These are phyloP conservation scores for Lates calcarifer DNA, from an alignment of 2,113 vertebrate species.

Conservation along the genomic window DNA sequence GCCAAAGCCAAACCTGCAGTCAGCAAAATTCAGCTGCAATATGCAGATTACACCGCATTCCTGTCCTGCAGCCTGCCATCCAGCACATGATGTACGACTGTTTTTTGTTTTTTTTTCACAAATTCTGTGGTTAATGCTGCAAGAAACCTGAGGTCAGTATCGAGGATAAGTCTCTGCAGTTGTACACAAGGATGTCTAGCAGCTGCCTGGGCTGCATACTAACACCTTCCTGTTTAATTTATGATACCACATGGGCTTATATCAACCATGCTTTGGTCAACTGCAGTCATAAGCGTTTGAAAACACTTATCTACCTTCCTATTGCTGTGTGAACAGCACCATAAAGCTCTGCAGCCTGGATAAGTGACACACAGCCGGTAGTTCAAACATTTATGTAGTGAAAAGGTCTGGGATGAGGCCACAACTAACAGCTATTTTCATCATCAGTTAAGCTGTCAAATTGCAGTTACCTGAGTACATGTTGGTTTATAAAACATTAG, in stretches of 20 bases:
- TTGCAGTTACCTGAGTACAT: not conserved
- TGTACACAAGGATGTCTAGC: conserved; percentile 25
- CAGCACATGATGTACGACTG: conserved; percentile 16
- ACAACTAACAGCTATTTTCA: not conserved
- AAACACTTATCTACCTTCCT: too few relatives aligned
- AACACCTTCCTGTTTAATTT: conserved; percentile 25
- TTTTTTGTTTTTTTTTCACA: conserved; percentile 13
- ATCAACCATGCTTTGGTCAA: not conserved
- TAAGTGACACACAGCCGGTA: not conserved
- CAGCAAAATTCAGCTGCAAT: conserved; percentile 45
- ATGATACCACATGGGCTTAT: not conserved
- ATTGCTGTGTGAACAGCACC: conserved; percentile 10
- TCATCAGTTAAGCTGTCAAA: too few relatives aligned
- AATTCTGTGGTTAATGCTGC: conserved; percentile 20
- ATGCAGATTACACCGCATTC: conserved; percentile 27
- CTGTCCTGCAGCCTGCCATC: conserved; percentile 19
- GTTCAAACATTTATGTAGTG: not conserved
- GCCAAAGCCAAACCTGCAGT: conserved; percentile 13
- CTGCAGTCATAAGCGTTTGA: conserved; percentile 4
- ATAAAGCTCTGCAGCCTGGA: not conserved
- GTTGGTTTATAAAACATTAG: not conserved
- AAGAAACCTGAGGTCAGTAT: conserved; percentile 28
- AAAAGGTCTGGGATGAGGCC: not conserved
- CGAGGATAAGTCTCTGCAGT: not conserved
- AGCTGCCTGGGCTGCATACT: conserved; percentile 6